A percentile compares a stretch with the other conserved stretches of the same genome.
These are phyloP conservation scores for Drosophila barbarae DNA, from an alignment of 2,888 invertebrate species.

Conservation along the genomic window DNA sequence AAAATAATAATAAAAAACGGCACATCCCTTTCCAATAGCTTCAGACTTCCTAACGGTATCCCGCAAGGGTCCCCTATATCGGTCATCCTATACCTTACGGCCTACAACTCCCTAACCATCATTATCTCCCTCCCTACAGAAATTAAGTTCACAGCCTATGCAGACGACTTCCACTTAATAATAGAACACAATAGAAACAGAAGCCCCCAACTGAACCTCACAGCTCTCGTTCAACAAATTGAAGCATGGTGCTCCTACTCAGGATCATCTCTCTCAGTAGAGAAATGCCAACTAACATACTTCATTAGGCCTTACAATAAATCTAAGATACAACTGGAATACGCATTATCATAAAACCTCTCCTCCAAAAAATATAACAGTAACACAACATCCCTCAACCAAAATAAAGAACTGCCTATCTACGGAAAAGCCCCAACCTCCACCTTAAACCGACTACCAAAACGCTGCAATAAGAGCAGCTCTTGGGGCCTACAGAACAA, in stretches of 20 bases:
- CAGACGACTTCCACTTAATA: slow-evolving; percentile 14
- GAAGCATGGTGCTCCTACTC: background rate
- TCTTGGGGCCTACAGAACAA: no score
- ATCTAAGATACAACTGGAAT: no score
- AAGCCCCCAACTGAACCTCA: background rate
- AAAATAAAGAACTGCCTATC: no score
- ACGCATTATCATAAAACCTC: no score
- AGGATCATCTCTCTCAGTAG: no score
- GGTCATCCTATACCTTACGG: slow-evolving; percentile 12
- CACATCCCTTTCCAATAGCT: background rate
- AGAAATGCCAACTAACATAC: no score
- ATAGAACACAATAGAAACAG: slow-evolving; percentile 2
- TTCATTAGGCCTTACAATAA: no score
- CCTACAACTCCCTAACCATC: slow-evolving; percentile 1
- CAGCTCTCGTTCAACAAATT: background rate
- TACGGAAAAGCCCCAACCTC: no score
- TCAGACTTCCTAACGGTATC: background rate
- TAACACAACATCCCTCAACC: no score
- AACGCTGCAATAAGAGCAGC: no score
- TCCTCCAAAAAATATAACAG: no score
- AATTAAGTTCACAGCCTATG: slow-evolving; percentile 10
- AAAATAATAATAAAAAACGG: background rate
- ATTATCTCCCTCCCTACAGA: slow-evolving; percentile 3
- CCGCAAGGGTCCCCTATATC: background rate
- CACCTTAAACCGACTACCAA: no score